These are phyloP conservation scores for Scotopteryx bipunctaria DNA, from an alignment of 2,888 invertebrate genomes.

Conservation along the genomic window DNA sequence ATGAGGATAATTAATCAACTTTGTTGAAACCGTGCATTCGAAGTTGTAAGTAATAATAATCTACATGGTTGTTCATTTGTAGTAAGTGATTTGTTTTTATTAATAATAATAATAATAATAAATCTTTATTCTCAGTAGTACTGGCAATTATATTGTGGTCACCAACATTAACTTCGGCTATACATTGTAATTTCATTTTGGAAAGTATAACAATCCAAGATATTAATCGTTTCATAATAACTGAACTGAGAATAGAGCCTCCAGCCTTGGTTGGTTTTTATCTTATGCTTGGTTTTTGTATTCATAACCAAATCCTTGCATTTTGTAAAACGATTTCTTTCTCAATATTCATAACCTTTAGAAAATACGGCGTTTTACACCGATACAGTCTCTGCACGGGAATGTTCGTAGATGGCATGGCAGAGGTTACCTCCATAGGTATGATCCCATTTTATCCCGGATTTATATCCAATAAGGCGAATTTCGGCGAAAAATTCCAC, in stretches of 20 bases:
- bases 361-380: constrained; percentile 14
- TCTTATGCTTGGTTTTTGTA: no score
- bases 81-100: not conserved
- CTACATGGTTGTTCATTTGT: constrained; percentile 4
- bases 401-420: constrained; percentile 21
- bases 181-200: no score
- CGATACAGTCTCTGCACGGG: constrained; percentile 23
- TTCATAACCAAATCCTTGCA: constrained; percentile 5
- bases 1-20: not conserved
- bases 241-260: no score
- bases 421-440: constrained; percentile 50
- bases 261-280: no score
- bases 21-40: not conserved
- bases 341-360: constrained; percentile 14
- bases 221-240: no score
- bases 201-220: no score
- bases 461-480: constrained; percentile 72
- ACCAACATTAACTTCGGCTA: no score
- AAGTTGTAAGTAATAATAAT: not conserved
- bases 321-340: constrained; percentile 17
- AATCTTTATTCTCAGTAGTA: no score
- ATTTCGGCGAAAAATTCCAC: constrained; percentile 60
- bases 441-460: constrained; percentile 69
- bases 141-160: no score
- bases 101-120: no score